Percentiles rank a stretch among this genome's conserved stretches.
Conservation (phyloP, 2,888 invertebrate species). For the Mesorhabditis belari region DNA sequence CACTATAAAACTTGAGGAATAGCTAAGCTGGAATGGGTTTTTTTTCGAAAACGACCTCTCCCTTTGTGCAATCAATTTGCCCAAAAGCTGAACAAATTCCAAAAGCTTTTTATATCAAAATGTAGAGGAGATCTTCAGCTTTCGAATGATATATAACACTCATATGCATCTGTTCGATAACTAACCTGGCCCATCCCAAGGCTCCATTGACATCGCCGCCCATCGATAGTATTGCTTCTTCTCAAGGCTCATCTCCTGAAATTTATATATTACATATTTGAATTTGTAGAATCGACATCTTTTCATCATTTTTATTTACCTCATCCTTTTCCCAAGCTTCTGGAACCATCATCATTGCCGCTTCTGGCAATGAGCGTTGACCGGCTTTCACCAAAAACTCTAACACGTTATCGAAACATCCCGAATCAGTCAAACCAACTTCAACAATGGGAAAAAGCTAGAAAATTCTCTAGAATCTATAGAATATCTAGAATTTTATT, state of each 20-base stretch:
- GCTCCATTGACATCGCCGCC: constrained; percentile 95
- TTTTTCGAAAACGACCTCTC: no score
- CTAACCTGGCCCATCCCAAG: constrained; percentile 82
- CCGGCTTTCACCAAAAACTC: constrained; percentile 93
- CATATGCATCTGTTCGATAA: no score
- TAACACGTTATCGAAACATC: constrained; percentile 91
- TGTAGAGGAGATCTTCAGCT: no score
- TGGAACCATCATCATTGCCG: constrained; percentile 90
- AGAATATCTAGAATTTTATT: background rate
- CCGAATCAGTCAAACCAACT: constrained; percentile 86
- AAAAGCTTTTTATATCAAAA: no score
- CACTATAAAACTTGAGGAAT: no score
- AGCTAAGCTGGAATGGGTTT: no score
- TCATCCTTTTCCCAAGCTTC: constrained; percentile 55
- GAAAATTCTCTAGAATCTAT: background rate
- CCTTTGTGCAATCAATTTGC: no score
- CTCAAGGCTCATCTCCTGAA: constrained; percentile 71
- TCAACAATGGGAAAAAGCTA: constrained; percentile 82
- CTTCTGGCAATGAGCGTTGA: constrained; percentile 80
- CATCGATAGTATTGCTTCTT: constrained; percentile 93
- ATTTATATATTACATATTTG: background rate
- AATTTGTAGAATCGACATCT: background rate
- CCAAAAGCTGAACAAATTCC: no score
- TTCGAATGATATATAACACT: no score
- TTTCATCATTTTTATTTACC: constrained; percentile 8